Base-by-base conservation (phyloP, 2,888 invertebrate genomes). In the Dynastes maya region DNA sequence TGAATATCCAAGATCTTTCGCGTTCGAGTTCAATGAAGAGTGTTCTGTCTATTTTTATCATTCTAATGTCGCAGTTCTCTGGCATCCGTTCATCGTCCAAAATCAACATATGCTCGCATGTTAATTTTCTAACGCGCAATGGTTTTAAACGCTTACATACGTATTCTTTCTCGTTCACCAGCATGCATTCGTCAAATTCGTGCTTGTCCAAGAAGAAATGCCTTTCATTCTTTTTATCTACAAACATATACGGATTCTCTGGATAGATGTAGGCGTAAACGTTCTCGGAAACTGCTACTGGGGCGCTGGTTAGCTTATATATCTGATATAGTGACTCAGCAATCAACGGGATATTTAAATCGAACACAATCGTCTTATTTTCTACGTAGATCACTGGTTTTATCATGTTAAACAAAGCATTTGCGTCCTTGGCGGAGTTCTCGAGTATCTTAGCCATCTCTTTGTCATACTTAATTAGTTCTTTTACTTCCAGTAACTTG, bases 211-310 rank as follows among this genome's bases (percentile, higher is more conserved):
- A 6, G 55, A 71, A 71, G 37, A 71, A 71, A 37, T 71, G 71
- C 4, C 71, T 29, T 13, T 55, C 9, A 55, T 55, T 16, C 29
- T n/a, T 55, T 27, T 55, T 71, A n/a, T 71, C 55, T n/a, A 55
- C 32, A 37, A 71, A 71, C 32, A 71, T n/a, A 37, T 71, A 71
- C 32, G 71, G 53, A 3, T 37, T 55, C 11, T 71, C 71, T 13
- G 71, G 71, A 9, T 71, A 71, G n/a, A 71, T 16, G 8, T 55
- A 71, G 6, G 71, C 71, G 71, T 71, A 71, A 16, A 71, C 32
- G 16, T 71, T 55, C 13, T 71, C 9, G 8, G 55, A 55, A 13
- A 71, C n/a, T 13, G 32, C 9, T 16, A 71, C 71, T 16, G 71
- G 71, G 6, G 71, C 71, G 27, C 55, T 53, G 6, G 71, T 71